A percentile compares a stretch with the other conserved stretches of the same genome.
phyloP scores from a whole-genome alignment of 30 jellyfish, hydroid and myxozoan species.

The Chironex yamaguchii region DNA sequence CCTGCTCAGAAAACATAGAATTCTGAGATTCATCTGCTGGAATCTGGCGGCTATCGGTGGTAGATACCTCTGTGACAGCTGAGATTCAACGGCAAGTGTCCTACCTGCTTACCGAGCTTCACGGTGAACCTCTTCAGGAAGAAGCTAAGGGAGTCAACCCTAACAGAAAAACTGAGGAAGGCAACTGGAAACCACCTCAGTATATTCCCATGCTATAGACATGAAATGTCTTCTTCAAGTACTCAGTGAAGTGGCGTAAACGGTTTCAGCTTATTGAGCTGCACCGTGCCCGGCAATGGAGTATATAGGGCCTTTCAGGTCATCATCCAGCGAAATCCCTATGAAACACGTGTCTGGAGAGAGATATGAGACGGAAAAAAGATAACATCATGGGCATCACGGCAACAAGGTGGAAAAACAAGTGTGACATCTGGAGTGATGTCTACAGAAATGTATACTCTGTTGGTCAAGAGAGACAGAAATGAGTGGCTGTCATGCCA shows the following conservation, averaged over 20 bases:
- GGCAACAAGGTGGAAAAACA: not conserved
- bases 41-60: no score
- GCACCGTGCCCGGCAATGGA: not conserved
- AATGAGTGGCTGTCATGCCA: not conserved
- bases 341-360: not conserved
- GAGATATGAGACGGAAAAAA: not conserved
- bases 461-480: not conserved
- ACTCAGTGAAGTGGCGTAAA: not conserved
- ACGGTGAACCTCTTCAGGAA: no score
- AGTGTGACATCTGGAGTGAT: not conserved
- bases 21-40: no score
- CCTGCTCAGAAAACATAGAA: no score
- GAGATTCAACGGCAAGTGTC: no score
- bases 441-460: not conserved
- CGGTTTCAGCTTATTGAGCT: not conserved
- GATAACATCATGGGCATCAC: not conserved
- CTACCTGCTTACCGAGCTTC: no score
- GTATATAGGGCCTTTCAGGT: not conserved
- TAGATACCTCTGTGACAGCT: no score
- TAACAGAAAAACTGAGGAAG: no score
- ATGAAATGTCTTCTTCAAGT: not conserved
- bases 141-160: no score
- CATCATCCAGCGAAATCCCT: not conserved
- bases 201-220: not conserved
- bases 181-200: not conserved